These are phyloP conservation scores for Ictalurus punctatus DNA, from an alignment of 2,113 vertebrate genomes.

Conservation along the genomic window DNA sequence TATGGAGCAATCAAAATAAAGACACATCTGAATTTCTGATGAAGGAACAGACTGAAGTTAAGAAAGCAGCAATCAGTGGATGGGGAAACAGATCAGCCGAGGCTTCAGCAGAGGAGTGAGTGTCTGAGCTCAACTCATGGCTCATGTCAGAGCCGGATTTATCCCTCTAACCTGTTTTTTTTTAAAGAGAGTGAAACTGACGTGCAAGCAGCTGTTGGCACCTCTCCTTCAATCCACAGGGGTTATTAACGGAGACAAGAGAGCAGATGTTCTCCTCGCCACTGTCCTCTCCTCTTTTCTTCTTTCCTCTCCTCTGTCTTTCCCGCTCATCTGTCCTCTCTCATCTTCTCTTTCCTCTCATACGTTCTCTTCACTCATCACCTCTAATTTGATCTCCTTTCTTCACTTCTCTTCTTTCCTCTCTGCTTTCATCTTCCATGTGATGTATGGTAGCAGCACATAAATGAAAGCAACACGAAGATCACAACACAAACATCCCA, in stretches of 20 bases:
- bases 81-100: constrained; percentile 3
- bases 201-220: constrained; percentile 49
- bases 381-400: not conserved
- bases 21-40: constrained; percentile 19
- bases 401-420: not conserved
- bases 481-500: not conserved
- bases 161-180: not conserved
- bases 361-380: not conserved
- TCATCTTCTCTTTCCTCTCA: not conserved
- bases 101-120: constrained; percentile 9
- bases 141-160: constrained; percentile 24
- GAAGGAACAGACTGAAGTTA: not conserved
- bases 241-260: constrained; percentile 49
- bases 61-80: not conserved
- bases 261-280: constrained; percentile 46
- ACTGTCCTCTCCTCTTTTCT: constrained; percentile 2
- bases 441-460: not conserved
- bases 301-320: not conserved
- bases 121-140: constrained; percentile 9
- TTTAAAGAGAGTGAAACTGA: constrained; percentile 30
- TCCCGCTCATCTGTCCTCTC: not conserved
- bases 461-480: not conserved
- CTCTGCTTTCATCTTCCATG: not conserved
- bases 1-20: constrained; percentile 29
- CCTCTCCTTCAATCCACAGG: constrained; percentile 34